Conservation (phyloP, 2,888 invertebrate species). For the Rotaria macrura region DNA sequence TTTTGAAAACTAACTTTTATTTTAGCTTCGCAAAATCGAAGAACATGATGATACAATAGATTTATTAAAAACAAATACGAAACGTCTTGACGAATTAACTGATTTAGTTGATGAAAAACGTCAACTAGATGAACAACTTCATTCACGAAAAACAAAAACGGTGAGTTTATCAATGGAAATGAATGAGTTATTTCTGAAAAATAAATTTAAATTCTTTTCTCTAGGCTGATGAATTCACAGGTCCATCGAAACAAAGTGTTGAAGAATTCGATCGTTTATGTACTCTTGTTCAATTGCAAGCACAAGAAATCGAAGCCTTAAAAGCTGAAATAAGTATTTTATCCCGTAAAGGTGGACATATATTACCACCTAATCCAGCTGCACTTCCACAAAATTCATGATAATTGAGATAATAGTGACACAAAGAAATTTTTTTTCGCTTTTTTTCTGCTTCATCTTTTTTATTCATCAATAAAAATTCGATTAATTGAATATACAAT, state of each 20-base stretch:
- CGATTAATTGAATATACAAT: background rate
- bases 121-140: background rate
- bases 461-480: background rate
- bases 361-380: slow-evolving; percentile 45
- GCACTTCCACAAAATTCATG: background rate
- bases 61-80: slow-evolving; percentile 30
- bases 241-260: slow-evolving; percentile 26
- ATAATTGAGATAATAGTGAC: background rate
- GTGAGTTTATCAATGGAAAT: background rate
- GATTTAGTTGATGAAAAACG: slow-evolving; percentile 23
- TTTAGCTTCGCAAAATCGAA: slow-evolving; percentile 11
- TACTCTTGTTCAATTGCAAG: slow-evolving; percentile 49
- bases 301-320: slow-evolving; percentile 48
- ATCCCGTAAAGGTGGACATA: slow-evolving; percentile 50
- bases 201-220: background rate
- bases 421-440: no score
- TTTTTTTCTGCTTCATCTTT: background rate
- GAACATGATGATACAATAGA: slow-evolving; percentile 32
- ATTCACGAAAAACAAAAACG: slow-evolving; percentile 19
- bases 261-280: slow-evolving; percentile 40
- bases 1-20: background rate
- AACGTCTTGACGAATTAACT: slow-evolving; percentile 29
- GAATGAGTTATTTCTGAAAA: no score
- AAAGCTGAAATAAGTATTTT: slow-evolving; percentile 49
- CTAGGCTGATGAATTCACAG: slow-evolving; percentile 34